Evolutionary conservation across 2,113 vertebrate species (phyloP).

Genomic region (Cacatua alba): DNA sequence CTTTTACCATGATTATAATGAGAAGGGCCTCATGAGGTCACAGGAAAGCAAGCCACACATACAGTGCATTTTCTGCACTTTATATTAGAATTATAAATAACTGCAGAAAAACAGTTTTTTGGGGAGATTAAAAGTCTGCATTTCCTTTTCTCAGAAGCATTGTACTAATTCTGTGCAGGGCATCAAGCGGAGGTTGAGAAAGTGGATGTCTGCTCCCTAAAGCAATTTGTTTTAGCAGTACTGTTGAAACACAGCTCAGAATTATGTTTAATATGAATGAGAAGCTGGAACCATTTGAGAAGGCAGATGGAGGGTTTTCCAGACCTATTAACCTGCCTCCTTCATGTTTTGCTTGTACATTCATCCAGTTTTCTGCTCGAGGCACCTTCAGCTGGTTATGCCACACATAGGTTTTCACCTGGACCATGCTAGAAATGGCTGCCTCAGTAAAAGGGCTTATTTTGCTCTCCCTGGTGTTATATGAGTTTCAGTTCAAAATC

Average conservation of each 20-base stretch:
- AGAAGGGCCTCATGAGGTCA: neutral
- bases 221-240: constrained; percentile 59
- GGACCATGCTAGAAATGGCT: neutral
- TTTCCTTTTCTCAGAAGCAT: neutral
- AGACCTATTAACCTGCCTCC: constrained; percentile 26
- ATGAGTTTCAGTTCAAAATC: constrained; percentile 19
- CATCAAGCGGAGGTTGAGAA: neutral
- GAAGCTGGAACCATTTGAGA: constrained; percentile 66
- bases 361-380: constrained; percentile 39
- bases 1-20: neutral
- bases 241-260: constrained; percentile 44
- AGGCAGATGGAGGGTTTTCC: constrained; percentile 43
- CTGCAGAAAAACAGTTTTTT: neutral
- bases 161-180: neutral
- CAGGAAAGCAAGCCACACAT: neutral
- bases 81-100: constrained; percentile 17
- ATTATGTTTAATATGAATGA: constrained; percentile 68
- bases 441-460: neutral
- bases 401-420: constrained; percentile 4
- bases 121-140: neutral
- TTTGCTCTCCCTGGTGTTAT: neutral
- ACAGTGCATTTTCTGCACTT: neutral
- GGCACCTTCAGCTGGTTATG: constrained; percentile 11
- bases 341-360: neutral
- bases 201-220: constrained; percentile 29